A percentile compares a stretch with the other conserved stretches of the same genome.
These are phyloP conservation scores for Picus viridis DNA, from an alignment of 2,797 vertebrate genomes.

Conservation along the genomic window DNA sequence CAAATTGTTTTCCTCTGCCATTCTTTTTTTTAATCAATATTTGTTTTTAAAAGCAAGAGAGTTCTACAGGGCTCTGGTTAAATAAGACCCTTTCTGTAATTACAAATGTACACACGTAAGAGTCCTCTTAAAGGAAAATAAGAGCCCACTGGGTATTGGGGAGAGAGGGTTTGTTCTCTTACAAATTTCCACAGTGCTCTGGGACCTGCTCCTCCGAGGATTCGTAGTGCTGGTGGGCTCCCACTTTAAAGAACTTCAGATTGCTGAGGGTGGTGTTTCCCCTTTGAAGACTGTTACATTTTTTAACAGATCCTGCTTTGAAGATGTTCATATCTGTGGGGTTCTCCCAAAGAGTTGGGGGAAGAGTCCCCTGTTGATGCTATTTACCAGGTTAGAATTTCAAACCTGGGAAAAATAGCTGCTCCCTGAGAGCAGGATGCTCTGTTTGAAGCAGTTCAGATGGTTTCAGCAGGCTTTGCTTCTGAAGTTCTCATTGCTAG, in stretches of 20 bases:
- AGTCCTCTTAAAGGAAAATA: conserved; percentile 73
- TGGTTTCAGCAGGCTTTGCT: conserved; percentile 71
- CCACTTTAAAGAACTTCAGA: conserved; percentile 79
- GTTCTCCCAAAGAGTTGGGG: conserved; percentile 74
- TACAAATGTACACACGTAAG: conserved; percentile 69
- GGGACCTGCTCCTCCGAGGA: conserved; percentile 70
- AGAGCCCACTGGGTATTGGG: conserved; percentile 55
- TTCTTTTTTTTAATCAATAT: conserved; percentile 61
- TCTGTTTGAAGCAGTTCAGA: conserved; percentile 80
- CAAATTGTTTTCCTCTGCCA: conserved; percentile 43
- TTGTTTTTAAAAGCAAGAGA: conserved; percentile 40
- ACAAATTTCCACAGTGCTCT: conserved; percentile 71
- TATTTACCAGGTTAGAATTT: conserved; percentile 79
- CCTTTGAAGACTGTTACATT: conserved; percentile 81
- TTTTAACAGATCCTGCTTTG: conserved; percentile 81
- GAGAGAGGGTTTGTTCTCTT: conserved; percentile 67
- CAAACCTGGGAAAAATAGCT: conserved; percentile 72
- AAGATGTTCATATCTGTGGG: conserved; percentile 77
- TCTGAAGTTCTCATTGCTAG: conserved; percentile 74
- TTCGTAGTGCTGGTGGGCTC: conserved; percentile 75
- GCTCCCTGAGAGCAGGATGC: conserved; percentile 70
- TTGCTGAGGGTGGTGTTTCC: conserved; percentile 79
- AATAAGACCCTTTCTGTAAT: conserved; percentile 68
- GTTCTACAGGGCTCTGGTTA: conserved; percentile 60
- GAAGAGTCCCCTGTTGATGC: conserved; percentile 72